Evolutionary conservation across 1,140 invertebrate genomes (phyloP), one percentile per base, ranked within the genome.

Genomic region (Oscheius sp.): DNA sequence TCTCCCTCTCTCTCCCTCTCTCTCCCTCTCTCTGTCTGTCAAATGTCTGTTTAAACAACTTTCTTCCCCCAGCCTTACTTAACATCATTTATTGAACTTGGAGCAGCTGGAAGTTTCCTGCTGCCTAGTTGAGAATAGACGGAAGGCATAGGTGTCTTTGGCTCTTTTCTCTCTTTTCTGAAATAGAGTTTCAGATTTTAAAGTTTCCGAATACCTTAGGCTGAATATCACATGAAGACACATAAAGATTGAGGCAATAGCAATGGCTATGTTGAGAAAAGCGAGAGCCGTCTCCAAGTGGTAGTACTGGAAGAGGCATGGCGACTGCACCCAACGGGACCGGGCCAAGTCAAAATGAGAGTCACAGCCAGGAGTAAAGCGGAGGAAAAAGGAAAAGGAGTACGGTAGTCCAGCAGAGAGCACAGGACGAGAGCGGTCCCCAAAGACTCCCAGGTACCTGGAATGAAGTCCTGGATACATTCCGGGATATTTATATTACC

Each of bases 321-420:
- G 3, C 18, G 45, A 59, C 52, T 68, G 66, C 10, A 68, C 29
- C 38, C 45, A 66, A 26, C 34, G 26, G 66, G 28, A 68, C 52
- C 28, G 7, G 52, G 26, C 23, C 29, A 63, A 20, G 28, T 68
- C 66, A 31, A 66, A 68, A 15, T 29, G 31, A 7, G 4, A 7
- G 26, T 28, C 28, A 59, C 66, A 68, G 28, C 46, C 26, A 20
- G 66, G 66, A 32, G 66, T 68, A 34, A n/a, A 59, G 7, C 45
- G 34, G 45, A 68, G 45, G 15, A 15, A 68, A 34, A 68, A 68
- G 20, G 66, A 68, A 31, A 58, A 68, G n/a, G 66, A 68, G 66
- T 66, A 68, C 20, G 66, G 66, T 3, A 68, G 32, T 15, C 66
- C 66, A n/a, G n/a, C n/a, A 15, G 66, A 68, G 28, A 68, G 66